Base-by-base conservation (phyloP, 1,140 invertebrate species). In the Pectinophora gossypiella region DNA sequence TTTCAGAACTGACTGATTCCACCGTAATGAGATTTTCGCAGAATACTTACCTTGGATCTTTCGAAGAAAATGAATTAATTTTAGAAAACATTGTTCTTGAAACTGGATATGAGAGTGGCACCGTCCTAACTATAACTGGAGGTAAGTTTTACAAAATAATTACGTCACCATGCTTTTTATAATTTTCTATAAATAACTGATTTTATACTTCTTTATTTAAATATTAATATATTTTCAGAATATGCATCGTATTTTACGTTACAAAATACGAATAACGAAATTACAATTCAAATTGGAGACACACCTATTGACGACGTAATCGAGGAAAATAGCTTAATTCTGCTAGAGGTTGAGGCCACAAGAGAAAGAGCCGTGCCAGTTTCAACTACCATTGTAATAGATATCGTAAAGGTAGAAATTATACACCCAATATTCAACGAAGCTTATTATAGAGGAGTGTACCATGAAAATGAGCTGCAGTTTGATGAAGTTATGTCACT, bases 1-100 rank as follows among this genome's bases (percentile, higher is more conserved):
- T 74, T 72, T 16, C 58, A 81, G 77, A 76, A 46, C 21, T 75
- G 20, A 76, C 68, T 0, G 64, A 75, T 44, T 54, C 54, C 12
- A 44, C 49, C 6, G 22, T 64, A 20, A 59, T 78, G 59, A 51
- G 19, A 38, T 80, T 80, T 61, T 57, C 66, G 0, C 59, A 72
- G 54, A 58, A 67, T 42, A 64, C 58, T 13, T 81, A 76, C 20
- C 56, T 53, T 19, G 77, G 72, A 6, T 23, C 32, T 5, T 43
- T 76, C 42, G 45, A 68, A 19, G 38, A 66, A n/a, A 55, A 51
- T n/a, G 43, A 15, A 12, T 45, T 79, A n/a, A 50, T 16, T 1
- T 46, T 65, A 1, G 68, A 72, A 44, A 43, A 57, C 50, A 63
- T 78, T 21, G 19, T 63, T 46, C 56, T 78, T 10, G 56, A 56